Evolutionary conservation across 1,140 invertebrate genomes (phyloP).

Genomic region (Papilio dardanus): DNA sequence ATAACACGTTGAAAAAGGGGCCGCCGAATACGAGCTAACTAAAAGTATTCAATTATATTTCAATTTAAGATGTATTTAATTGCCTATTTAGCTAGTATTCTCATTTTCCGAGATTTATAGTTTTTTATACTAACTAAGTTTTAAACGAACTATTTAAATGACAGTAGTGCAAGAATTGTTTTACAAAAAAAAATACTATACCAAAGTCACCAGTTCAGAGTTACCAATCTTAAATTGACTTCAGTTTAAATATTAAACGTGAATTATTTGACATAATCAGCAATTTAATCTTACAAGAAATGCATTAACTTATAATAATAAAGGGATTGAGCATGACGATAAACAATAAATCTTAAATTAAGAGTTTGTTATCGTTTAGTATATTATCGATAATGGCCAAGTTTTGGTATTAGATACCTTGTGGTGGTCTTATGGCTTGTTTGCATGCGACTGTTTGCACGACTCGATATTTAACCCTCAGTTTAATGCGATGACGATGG

Average conservation of each 20-base stretch:
- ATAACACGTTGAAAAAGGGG: too few species aligned
- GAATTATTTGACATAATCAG: constrained; percentile 15
- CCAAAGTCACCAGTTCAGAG: neutral
- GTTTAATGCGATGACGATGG: constrained; percentile 40
- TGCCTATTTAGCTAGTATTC: too few species aligned
- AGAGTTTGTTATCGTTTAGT: constrained; percentile 54
- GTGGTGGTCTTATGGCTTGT: constrained; percentile 69
- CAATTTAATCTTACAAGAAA: neutral
- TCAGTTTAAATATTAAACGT: neutral
- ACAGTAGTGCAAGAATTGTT: neutral
- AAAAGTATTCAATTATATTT: too few species aligned
- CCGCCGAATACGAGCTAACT: too few species aligned
- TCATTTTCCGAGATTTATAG: too few species aligned
- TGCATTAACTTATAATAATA: constrained; percentile 22
- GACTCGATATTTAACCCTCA: constrained; percentile 38
- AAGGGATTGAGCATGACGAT: constrained; percentile 27
- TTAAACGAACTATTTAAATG: too few species aligned
- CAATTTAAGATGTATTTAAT: too few species aligned
- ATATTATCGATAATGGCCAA: constrained; percentile 68
- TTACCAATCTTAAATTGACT: neutral
- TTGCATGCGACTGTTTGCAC: constrained; percentile 65
- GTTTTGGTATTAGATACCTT: constrained; percentile 68
- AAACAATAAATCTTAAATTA: constrained; percentile 32
- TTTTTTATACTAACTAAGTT: too few species aligned
- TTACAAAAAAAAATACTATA: neutral